phyloP scores from a whole-genome alignment of 1,140 invertebrate species.

The Drusus annulatus region DNA sequence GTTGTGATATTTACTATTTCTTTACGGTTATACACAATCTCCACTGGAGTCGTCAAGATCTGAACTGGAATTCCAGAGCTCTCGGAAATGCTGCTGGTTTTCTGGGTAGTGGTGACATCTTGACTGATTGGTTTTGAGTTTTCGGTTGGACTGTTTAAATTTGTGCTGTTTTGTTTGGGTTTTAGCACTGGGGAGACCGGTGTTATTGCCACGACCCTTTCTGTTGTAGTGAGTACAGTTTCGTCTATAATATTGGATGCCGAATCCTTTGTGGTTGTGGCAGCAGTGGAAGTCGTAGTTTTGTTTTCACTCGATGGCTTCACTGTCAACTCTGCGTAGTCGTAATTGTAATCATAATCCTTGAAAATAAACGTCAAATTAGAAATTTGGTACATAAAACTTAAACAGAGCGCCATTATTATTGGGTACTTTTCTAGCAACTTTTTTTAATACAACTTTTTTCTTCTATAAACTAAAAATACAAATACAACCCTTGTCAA shows the following conservation, averaged over 20 bases:
- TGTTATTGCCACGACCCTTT: slow-evolving; percentile 55
- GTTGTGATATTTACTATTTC: slow-evolving; percentile 1
- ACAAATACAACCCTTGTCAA: no score
- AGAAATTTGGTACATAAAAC: background rate
- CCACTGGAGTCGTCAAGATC: slow-evolving; percentile 48
- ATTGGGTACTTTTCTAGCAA: background rate
- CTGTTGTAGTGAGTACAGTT: slow-evolving; percentile 42
- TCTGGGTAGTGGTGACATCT: background rate
- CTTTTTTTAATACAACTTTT: no score
- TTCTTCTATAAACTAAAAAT: no score
- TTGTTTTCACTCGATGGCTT: slow-evolving; percentile 68
- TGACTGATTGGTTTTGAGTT: background rate
- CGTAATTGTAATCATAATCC: slow-evolving; percentile 76
- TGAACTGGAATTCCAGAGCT: slow-evolving; percentile 53
- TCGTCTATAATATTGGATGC: background rate
- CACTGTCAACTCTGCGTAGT: slow-evolving; percentile 74
- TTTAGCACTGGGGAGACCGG: slow-evolving; percentile 23
- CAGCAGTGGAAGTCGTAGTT: slow-evolving; percentile 35
- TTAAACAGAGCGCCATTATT: background rate
- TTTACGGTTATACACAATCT: slow-evolving; percentile 32
- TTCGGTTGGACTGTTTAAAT: background rate
- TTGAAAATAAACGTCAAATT: slow-evolving; percentile 64
- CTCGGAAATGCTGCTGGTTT: slow-evolving; percentile 30
- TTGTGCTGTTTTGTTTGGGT: slow-evolving; percentile 11
- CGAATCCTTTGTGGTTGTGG: slow-evolving; percentile 8